phyloP scores from a whole-genome alignment of 2,888 invertebrate genomes.

The Synanthedon tipuliformis region DNA sequence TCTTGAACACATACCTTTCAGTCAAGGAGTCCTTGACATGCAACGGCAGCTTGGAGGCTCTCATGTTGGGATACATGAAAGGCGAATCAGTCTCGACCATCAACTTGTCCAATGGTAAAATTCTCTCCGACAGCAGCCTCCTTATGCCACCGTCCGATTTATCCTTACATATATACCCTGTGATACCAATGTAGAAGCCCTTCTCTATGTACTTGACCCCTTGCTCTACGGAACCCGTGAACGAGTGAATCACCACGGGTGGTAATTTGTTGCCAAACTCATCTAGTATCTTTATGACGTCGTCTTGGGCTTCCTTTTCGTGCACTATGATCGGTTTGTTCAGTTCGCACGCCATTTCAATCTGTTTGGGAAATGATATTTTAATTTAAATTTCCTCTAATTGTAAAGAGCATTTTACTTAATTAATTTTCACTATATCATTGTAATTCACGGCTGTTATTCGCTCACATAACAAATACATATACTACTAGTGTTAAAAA shows the following conservation, averaged over 20 bases:
- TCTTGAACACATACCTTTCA: slow-evolving; percentile 70
- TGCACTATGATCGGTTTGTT: slow-evolving; percentile 91
- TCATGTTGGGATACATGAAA: slow-evolving; percentile 95
- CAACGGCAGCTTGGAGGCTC: slow-evolving; percentile 90
- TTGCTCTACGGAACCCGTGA: slow-evolving; percentile 89
- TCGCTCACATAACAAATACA: no score
- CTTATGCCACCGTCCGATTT: slow-evolving; percentile 92
- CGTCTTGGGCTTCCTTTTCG: slow-evolving; percentile 91
- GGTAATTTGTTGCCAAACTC: slow-evolving; percentile 70
- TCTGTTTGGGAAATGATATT: slow-evolving; percentile 60
- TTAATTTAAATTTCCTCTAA: background rate
- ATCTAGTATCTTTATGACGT: slow-evolving; percentile 80
- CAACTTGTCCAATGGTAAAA: slow-evolving; percentile 85
- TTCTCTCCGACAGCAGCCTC: slow-evolving; percentile 82
- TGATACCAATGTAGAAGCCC: slow-evolving; percentile 84
- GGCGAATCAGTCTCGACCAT: slow-evolving; percentile 95
- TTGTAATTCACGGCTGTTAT: no score
- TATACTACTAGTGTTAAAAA: no score
- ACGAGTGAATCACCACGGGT: slow-evolving; percentile 90
- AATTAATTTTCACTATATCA: no score
- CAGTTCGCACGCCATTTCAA: slow-evolving; percentile 86
- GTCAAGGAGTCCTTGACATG: slow-evolving; percentile 90
- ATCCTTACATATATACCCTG: slow-evolving; percentile 89
- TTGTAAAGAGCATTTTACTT: no score
- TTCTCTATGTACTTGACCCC: slow-evolving; percentile 82